Evolutionary conservation across 2,113 vertebrate genomes (phyloP).

Genomic region (Falcunculus frontatus): DNA sequence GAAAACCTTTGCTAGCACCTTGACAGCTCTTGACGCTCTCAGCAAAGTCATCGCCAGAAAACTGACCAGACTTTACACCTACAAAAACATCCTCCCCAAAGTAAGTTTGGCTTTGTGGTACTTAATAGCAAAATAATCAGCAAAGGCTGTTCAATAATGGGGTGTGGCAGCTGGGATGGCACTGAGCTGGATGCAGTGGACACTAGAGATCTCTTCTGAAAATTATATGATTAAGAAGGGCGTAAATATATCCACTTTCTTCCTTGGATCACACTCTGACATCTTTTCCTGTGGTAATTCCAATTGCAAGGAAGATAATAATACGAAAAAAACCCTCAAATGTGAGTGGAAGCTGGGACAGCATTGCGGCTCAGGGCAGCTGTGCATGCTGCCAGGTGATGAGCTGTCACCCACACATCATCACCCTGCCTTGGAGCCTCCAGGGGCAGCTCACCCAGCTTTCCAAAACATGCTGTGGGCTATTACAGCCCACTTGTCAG

Average conservation of each 20-base stretch:
- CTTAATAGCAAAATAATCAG: not conserved
- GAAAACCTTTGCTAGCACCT: not conserved
- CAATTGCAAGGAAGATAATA: too few relatives aligned
- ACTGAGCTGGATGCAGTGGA: not conserved
- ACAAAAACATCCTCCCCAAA: not conserved
- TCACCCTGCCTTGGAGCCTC: not conserved
- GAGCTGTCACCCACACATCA: not conserved
- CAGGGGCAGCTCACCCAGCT: not conserved
- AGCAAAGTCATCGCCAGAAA: accelerated
- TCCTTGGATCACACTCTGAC: not conserved
- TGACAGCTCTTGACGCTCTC: accelerated
- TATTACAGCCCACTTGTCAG: not conserved
- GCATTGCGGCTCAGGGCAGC: not conserved
- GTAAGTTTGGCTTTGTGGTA: not conserved
- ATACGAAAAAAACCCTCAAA: not conserved
- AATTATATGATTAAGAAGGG: not conserved
- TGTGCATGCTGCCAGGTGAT: not conserved
- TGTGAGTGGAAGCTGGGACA: not conserved
- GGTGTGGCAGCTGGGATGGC: not conserved
- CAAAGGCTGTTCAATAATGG: not conserved
- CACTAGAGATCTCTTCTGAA: not conserved
- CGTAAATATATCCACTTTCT: not conserved
- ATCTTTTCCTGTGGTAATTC: not conserved
- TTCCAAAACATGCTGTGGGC: not conserved
- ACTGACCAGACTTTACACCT: accelerated